These are phyloP conservation scores for Gibbula magus DNA, from an alignment of 2,888 invertebrate species.

Conservation along the genomic window DNA sequence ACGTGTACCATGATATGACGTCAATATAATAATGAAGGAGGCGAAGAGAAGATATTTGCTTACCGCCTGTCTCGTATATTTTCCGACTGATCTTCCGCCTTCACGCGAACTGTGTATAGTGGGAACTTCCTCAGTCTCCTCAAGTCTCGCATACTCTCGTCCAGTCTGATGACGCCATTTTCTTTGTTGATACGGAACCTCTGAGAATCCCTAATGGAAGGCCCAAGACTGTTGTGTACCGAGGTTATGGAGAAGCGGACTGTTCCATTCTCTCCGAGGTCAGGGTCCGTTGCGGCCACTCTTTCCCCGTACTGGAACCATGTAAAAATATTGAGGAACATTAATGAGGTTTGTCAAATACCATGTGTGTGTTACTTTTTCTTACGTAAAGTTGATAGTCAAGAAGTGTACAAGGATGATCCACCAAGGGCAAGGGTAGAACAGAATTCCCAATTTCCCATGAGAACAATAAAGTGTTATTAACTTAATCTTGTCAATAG, in stretches of 20 bases:
- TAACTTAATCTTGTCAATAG: too few species aligned
- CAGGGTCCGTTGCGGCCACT: slow-evolving; percentile 37
- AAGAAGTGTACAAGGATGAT: too few species aligned
- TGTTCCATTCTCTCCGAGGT: slow-evolving; percentile 40
- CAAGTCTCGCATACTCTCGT: slow-evolving; percentile 40
- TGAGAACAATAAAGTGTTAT: too few species aligned
- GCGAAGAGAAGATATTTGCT: neutral
- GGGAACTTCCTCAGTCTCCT: slow-evolving; percentile 40
- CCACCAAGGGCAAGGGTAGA: neutral
- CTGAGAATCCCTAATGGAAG: slow-evolving; percentile 37
- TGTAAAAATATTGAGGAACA: neutral
- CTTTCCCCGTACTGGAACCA: slow-evolving; percentile 24
- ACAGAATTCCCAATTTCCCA: too few species aligned
- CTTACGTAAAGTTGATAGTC: too few species aligned
- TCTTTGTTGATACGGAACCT: slow-evolving; percentile 41
- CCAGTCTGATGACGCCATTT: slow-evolving; percentile 33
- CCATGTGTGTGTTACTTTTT: too few species aligned
- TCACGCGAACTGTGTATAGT: slow-evolving; percentile 34
- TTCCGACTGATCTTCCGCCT: slow-evolving; percentile 41
- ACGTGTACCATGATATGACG: too few species aligned
- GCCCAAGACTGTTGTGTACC: slow-evolving; percentile 27
- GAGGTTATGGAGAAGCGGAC: slow-evolving; percentile 36
- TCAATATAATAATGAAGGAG: too few species aligned
- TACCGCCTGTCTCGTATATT: neutral
- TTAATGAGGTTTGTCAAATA: too few species aligned